A percentile compares a stretch with the other conserved stretches of the same genome.
Evolutionary conservation across 2,113 vertebrate species (phyloP).

Genomic region (Phodopus roborovskii): DNA sequence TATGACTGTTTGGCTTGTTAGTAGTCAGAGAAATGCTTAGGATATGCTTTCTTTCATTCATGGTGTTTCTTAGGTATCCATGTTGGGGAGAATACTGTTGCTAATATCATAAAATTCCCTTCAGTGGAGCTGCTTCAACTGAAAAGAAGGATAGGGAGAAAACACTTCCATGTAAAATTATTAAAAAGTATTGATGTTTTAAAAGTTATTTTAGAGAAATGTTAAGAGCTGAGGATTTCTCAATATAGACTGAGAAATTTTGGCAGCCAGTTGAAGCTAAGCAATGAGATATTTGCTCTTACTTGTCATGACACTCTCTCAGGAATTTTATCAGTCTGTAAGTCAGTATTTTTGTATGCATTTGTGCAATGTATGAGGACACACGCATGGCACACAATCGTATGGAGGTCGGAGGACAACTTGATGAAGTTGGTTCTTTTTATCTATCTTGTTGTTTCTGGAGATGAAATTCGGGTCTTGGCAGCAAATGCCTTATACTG

Average conservation of each 20-base stretch:
- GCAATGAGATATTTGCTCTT: background rate
- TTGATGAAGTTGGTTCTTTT: background rate
- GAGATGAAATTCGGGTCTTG: background rate
- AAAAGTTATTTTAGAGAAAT: slow-evolving; percentile 14
- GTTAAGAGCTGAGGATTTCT: background rate
- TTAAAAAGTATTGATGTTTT: background rate
- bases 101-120: slow-evolving; percentile 17
- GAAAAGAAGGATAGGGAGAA: background rate
- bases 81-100: background rate
- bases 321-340: slow-evolving; percentile 9
- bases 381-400: background rate
- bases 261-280: slow-evolving; percentile 24
- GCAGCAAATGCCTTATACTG: background rate
- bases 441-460: background rate
- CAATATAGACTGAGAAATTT: background rate
- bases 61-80: background rate
- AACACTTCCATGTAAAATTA: background rate
- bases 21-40: background rate
- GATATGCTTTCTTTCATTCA: background rate
- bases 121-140: background rate
- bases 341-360: background rate
- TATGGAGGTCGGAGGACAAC: too few relatives aligned
- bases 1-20: background rate
- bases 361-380: background rate
- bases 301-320: background rate